A percentile compares a stretch with the other conserved stretches of the same genome.
Evolutionary conservation across 2,113 vertebrate species (phyloP).

Genomic region (Vidua chalybeata): DNA sequence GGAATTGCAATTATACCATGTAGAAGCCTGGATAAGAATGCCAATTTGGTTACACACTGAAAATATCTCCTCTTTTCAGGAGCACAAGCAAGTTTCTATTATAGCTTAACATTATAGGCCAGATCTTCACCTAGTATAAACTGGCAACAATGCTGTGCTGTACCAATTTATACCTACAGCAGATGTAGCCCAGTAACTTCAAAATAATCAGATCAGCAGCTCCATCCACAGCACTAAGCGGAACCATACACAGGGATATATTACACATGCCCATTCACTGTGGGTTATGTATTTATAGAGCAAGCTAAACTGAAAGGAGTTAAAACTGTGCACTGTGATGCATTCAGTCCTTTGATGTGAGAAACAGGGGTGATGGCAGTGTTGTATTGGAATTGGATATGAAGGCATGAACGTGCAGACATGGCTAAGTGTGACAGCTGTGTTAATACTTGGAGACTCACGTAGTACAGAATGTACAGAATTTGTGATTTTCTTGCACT

Average conservation of each 20-base stretch:
- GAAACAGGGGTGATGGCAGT: background rate
- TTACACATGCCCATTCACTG: background rate
- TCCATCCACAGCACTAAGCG: background rate
- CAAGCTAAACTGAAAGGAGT: constrained; percentile 22
- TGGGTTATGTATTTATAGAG: background rate
- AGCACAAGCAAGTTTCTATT: constrained; percentile 28
- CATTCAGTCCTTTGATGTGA: constrained; percentile 20
- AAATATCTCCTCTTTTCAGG: constrained; percentile 35
- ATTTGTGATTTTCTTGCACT: background rate
- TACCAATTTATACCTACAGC: background rate
- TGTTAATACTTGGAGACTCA: background rate
- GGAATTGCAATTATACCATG: constrained; percentile 10
- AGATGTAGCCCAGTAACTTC: constrained; percentile 6
- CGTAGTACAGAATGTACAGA: background rate
- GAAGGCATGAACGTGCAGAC: background rate
- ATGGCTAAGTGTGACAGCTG: background rate
- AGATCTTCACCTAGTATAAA: background rate
- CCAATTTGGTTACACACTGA: background rate
- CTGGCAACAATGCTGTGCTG: background rate
- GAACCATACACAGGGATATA: background rate
- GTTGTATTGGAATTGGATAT: background rate
- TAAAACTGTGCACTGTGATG: background rate
- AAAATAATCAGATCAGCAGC: constrained; percentile 30
- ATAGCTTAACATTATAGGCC: background rate
- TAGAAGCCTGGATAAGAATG: constrained; percentile 16